Conservation (phyloP, 2,888 invertebrate species). For the Clistopyga incitator region DNA sequence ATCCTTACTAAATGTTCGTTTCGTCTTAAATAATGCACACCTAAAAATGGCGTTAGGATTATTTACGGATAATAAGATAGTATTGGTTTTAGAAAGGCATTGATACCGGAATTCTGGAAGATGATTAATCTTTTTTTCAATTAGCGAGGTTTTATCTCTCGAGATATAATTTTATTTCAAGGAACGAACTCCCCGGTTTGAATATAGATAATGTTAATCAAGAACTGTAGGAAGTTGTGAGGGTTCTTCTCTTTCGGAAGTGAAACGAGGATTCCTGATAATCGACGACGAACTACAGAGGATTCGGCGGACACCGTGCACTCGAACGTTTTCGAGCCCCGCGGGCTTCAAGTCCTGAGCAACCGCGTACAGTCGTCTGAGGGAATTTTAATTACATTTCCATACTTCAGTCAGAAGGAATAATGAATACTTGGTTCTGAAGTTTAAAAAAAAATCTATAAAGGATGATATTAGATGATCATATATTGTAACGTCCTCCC, state of each 20-base stretch:
- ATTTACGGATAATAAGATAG: too few relatives aligned
- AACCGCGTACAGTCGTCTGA: slow-evolving; percentile 42
- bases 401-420: not conserved
- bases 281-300: slow-evolving; percentile 27
- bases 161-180: too few relatives aligned
- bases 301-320: slow-evolving; percentile 54
- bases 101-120: too few relatives aligned
- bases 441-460: not conserved
- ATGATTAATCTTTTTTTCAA: too few relatives aligned
- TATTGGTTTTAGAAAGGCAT: too few relatives aligned
- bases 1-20: not conserved
- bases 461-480: not conserved
- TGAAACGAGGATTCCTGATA: slow-evolving; percentile 34
- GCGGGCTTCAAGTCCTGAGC: slow-evolving; percentile 36
- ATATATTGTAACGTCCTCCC: too few relatives aligned
- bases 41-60: too few relatives aligned
- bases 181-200: too few relatives aligned
- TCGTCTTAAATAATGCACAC: too few relatives aligned
- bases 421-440: not conserved
- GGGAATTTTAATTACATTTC: slow-evolving; percentile 32
- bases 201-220: too few relatives aligned
- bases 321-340: not conserved
- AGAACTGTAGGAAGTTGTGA: not conserved
- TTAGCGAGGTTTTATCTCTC: too few relatives aligned
- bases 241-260: not conserved